These are phyloP conservation scores for Cacoxenus indagator DNA, from an alignment of 2,888 invertebrate species.

Conservation along the genomic window DNA sequence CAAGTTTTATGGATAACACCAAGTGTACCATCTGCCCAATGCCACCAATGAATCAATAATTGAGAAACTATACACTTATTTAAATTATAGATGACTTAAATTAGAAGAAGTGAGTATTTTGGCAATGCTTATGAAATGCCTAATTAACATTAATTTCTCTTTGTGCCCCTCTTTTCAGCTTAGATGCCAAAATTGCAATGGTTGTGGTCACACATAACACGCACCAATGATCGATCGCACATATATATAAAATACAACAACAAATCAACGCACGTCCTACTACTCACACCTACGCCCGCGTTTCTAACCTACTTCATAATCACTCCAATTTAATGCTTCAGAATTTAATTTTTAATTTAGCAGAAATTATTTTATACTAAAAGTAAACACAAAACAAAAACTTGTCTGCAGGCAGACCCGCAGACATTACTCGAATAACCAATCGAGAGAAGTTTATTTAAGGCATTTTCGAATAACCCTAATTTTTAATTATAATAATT, in stretches of 20 bases:
- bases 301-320: slow-evolving; percentile 40
- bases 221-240: slow-evolving; percentile 9
- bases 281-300: neutral
- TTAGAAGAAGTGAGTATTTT: slow-evolving; percentile 39
- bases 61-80: slow-evolving; percentile 50
- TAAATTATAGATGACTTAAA: slow-evolving; percentile 52
- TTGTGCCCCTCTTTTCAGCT: too few relatives aligned
- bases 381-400: slow-evolving; percentile 23
- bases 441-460: slow-evolving; percentile 25
- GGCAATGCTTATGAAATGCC: neutral
- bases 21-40: slow-evolving; percentile 66
- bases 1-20: slow-evolving; percentile 62
- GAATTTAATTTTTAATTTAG: slow-evolving; percentile 55
- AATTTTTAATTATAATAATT: neutral
- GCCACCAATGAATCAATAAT: slow-evolving; percentile 67
- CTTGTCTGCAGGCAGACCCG: slow-evolving; percentile 58
- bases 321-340: slow-evolving; percentile 39
- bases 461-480: slow-evolving; percentile 7
- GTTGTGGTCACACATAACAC: slow-evolving; percentile 46
- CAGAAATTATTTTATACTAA: slow-evolving; percentile 41
- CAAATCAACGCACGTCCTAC: neutral
- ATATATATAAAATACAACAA: slow-evolving; percentile 19
- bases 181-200: slow-evolving; percentile 63
- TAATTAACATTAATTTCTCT: slow-evolving; percentile 1
- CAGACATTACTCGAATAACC: slow-evolving; percentile 44